Evolutionary conservation across 1,140 invertebrate species (phyloP).

Genomic region (Drosophila seguyi): DNA sequence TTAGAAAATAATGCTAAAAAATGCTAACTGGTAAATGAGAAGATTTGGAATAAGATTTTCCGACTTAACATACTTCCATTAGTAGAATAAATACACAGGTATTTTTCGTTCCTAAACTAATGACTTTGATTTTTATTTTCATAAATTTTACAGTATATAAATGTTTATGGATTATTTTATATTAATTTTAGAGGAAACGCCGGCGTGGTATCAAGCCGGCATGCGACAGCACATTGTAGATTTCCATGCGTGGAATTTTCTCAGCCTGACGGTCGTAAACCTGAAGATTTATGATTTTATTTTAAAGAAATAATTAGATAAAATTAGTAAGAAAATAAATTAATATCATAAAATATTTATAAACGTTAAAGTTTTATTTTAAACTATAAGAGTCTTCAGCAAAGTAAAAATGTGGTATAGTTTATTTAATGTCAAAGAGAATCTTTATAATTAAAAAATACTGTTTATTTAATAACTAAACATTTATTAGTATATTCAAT

Average conservation of each 20-base stretch:
- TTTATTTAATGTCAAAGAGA: background rate
- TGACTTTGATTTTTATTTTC: conserved; percentile 66
- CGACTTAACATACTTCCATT: background rate
- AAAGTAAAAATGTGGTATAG: background rate
- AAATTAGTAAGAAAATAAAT: background rate
- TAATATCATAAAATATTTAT: background rate
- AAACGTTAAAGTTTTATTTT: background rate
- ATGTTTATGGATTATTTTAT: conserved; percentile 8
- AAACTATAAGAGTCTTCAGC: background rate
- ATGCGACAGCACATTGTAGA: conserved; percentile 88
- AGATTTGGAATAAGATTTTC: too few relatives aligned
- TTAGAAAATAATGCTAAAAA: background rate
- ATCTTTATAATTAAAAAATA: background rate
- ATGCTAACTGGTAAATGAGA: too few relatives aligned
- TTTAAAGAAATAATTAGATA: background rate
- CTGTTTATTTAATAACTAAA: background rate
- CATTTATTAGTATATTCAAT: background rate
- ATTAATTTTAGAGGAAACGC: conserved; percentile 59
- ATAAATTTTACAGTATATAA: conserved; percentile 46
- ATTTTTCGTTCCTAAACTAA: conserved; percentile 59
- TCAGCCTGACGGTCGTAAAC: conserved; percentile 87
- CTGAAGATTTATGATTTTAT: conserved; percentile 60
- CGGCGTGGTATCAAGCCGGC: conserved; percentile 86
- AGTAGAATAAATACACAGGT: background rate
- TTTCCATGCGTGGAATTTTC: conserved; percentile 86